These are phyloP conservation scores for Lobophora halterata DNA, from an alignment of 2,888 invertebrate species.

Conservation along the genomic window DNA sequence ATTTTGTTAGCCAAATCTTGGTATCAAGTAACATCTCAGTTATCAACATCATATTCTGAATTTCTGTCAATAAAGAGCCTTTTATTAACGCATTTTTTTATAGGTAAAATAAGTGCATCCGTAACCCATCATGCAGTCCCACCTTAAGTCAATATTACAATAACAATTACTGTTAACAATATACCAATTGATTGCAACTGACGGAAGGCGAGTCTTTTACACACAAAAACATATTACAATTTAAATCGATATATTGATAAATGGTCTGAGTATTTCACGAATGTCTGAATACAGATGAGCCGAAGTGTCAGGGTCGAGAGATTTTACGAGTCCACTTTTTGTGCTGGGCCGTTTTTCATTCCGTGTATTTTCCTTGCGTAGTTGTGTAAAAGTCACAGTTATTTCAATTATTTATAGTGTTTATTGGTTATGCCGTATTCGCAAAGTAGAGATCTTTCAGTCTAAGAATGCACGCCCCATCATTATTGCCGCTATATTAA, in stretches of 20 bases:
- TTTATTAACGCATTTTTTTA: no score
- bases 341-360: slow-evolving; percentile 29
- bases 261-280: slow-evolving; percentile 39
- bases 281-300: slow-evolving; percentile 43
- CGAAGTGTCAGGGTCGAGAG: slow-evolving; percentile 42
- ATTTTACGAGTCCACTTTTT: slow-evolving; percentile 44
- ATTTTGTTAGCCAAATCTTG: no score
- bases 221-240: slow-evolving; percentile 51
- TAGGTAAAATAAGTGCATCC: no score
- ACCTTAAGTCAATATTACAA: slow-evolving; percentile 20
- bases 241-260: slow-evolving; percentile 51
- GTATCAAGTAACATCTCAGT: no score
- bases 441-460: no score
- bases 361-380: slow-evolving; percentile 26
- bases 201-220: slow-evolving; percentile 37
- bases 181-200: slow-evolving; percentile 43
- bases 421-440: slow-evolving; percentile 16
- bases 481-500: no score
- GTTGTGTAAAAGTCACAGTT: slow-evolving; percentile 18
- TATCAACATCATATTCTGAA: no score
- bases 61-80: no score
- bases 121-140: neutral
- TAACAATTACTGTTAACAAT: slow-evolving; percentile 46
- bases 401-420: slow-evolving; percentile 19
- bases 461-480: no score